Base-by-base conservation (phyloP, 1,140 invertebrate genomes). In the Aphis craccivora region DNA sequence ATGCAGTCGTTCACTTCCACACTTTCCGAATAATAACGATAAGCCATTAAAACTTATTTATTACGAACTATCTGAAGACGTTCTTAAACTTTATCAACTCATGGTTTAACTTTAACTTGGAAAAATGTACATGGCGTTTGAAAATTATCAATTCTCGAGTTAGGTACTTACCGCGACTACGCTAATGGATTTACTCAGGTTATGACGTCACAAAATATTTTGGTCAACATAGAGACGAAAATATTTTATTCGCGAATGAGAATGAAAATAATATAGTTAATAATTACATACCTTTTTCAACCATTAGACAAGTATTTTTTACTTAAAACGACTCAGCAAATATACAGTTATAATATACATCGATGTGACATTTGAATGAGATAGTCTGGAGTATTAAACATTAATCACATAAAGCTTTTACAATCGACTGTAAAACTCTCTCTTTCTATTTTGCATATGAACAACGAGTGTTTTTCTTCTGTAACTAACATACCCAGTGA, bases 11-110 rank as follows among this genome's bases (percentile, higher is more conserved):
- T 67, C 25, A 67, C 25, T 3, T 4, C 30, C 60, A n/a, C 60
- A 67, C 60, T 67, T 67, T 14, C 11, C 60, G 25, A 67, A 67
- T 67, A 67, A 67, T 67, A 67, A 67, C 60, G 30, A 67, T 67
- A 67, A 67, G 11, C 60, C 60, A 76, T 76, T 76, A 76, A 76
- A 76, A 76, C 60, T n/a, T 76, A 76, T 76, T 76, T 76, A 76
- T 76, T 76, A 76, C 60, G 60, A 76, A 76, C 60, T 76, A 76
- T 76, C 30, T 20, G 60, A 76, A n/a, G 60, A 76, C 0, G 60
- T 76, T 76, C 60, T n/a, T 76, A 76, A 76, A 76, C 60, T 76
- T 76, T 76, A 76, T 76, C 11, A 76, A 76, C 60, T 76, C 60
- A 76, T 14, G 30, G n/a, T 76, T 18, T 76, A 76, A 76, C 60